Base-by-base conservation (phyloP, 2,888 invertebrate genomes). In the Cheiracanthium punctorium region DNA sequence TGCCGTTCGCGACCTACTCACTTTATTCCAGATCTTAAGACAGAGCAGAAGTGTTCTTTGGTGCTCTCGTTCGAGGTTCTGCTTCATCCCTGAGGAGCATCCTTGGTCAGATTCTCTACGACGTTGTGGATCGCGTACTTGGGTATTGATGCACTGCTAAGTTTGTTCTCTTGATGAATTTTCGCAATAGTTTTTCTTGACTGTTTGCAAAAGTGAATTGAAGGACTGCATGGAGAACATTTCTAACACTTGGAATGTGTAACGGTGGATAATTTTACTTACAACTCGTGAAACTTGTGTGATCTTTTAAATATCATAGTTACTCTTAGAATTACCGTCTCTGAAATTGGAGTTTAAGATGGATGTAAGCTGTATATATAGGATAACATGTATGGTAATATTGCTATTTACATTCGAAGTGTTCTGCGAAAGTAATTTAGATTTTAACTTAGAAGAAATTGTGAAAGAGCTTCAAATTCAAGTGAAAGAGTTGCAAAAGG, bases 1-100 rank as follows among this genome's bases (percentile, higher is more conserved):
- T 82, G 82, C 82, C 33, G 70, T 75, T 52, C 58, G 43, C 82
- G 82, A 82, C 82, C 76, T 76, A 82, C 82, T 82, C 76, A 81
- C 81, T 74, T 67, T 33, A 81, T 81, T 81, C 81, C 72, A 28
- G 67, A 74, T 76, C 71, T 82, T 70, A 70, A 82, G 52, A 65
- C 76, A 58, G 67, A 52, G 43, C 71, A 29, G 70, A 58, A 58
- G 58, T 58, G 24, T 17, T 24, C 58, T n/a, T 24, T 10, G 4
- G 24, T 24, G 1, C 58, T 58, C 58, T 58, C 58, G 12, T 48
- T 17, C 12, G 24, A 58, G 58, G 58, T 58, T 1, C 58, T 24
- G 12, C 58, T 58, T 58, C 24, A 58, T 58, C 58, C 24, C 24
- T 58, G 48, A 48, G 48, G 2, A 48, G 20, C 58, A 58, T 58